Evolutionary conservation across 2,888 invertebrate genomes (phyloP).

Genomic region (Autographa gamma): DNA sequence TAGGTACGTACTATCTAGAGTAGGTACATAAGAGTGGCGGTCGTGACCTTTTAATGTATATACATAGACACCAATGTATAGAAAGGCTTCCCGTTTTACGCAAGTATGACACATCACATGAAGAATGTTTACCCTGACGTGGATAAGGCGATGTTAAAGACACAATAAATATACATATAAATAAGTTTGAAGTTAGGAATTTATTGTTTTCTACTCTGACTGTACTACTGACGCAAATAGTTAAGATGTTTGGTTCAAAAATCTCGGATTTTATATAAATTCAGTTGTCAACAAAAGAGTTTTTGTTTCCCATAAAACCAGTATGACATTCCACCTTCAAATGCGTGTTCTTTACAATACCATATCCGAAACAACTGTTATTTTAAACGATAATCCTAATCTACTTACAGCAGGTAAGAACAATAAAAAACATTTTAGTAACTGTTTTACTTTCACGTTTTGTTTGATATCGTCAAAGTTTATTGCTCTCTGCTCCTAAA

Average conservation of each 20-base stretch:
- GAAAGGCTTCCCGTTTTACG: constrained; percentile 69
- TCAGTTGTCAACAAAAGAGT: not conserved
- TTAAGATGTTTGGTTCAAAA: too few species aligned
- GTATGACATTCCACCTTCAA: constrained; percentile 9
- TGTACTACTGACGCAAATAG: too few species aligned
- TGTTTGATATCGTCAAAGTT: constrained; percentile 53
- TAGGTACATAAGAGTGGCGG: constrained; percentile 81
- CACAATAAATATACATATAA: constrained; percentile 8
- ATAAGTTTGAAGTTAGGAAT: too few species aligned
- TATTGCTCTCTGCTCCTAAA: constrained; percentile 49
- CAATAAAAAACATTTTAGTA: constrained; percentile 35
- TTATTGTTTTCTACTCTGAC: too few species aligned
- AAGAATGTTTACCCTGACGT: constrained; percentile 68
- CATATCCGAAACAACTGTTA: not conserved
- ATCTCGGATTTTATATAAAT: too few species aligned
- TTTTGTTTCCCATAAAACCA: not conserved
- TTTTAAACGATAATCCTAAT: not conserved
- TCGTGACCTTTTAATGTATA: constrained; percentile 84
- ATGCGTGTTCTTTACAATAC: constrained; percentile 11
- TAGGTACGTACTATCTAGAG: constrained; percentile 80
- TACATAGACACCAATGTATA: constrained; percentile 72
- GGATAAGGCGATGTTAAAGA: constrained; percentile 54
- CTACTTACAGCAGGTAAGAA: constrained; percentile 2
- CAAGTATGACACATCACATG: constrained; percentile 69
- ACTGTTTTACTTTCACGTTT: constrained; percentile 43